These are phyloP conservation scores for Nephila pilipes DNA, from an alignment of 1,140 invertebrate genomes.

Conservation along the genomic window DNA sequence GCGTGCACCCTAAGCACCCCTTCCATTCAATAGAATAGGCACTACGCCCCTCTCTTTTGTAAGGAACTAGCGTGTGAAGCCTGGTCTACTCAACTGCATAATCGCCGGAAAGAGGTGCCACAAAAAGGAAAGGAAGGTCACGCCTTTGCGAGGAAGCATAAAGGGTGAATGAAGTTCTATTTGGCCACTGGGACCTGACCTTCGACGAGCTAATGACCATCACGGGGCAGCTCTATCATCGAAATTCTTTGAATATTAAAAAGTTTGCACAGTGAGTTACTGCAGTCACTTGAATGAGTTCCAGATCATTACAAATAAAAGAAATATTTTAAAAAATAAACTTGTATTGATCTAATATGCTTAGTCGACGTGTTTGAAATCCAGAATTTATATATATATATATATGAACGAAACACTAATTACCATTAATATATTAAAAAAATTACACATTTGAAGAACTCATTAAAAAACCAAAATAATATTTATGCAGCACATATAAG, in stretches of 20 bases:
- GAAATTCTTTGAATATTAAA: not conserved
- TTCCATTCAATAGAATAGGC: not conserved
- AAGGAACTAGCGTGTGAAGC: not conserved
- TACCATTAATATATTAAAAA: no score
- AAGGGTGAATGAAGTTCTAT: constrained; percentile 2
- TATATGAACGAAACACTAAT: no score
- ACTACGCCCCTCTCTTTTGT: constrained; percentile 37
- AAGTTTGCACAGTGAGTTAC: not conserved
- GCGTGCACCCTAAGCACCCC: not conserved
- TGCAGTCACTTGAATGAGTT: no score
- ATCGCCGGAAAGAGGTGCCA: constrained; percentile 34
- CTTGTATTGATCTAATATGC: no score
- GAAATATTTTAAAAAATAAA: no score
- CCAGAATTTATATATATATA: no score
- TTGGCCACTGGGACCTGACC: constrained; percentile 47
- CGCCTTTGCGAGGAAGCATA: constrained; percentile 27
- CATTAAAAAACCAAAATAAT: no score
- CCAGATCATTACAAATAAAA: no score
- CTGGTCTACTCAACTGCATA: constrained; percentile 50
- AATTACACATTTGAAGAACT: no score
- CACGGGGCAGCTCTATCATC: not conserved
- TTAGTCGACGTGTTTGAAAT: no score
- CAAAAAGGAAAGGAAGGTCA: constrained; percentile 58
- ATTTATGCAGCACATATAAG: no score
- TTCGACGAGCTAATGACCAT: constrained; percentile 35